Percentiles rank a stretch among this genome's conserved stretches.
These are phyloP conservation scores for Drosophila biarmipes DNA, from an alignment of 1,140 invertebrate genomes.

Conservation along the genomic window DNA sequence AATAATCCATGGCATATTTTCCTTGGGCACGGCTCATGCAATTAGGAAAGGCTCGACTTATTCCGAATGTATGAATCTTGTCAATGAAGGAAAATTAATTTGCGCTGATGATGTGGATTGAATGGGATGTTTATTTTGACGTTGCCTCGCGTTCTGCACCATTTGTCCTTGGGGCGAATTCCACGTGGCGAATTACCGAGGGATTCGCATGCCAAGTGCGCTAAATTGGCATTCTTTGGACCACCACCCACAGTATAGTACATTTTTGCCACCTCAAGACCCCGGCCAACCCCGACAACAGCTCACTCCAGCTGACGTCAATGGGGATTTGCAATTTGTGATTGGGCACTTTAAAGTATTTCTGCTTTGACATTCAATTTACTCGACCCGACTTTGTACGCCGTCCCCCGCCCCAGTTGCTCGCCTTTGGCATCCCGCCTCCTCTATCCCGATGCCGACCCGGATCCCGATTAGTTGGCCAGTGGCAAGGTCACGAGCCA, in stretches of 20 bases:
- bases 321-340: conserved; percentile 41
- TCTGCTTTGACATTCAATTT: conserved; percentile 41
- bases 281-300: neutral
- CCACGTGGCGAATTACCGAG: conserved; percentile 24
- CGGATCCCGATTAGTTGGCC: conserved; percentile 12
- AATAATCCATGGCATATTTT: neutral
- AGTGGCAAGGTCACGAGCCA: conserved; percentile 54
- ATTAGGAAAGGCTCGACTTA: conserved; percentile 11
- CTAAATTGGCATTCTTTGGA: conserved; percentile 23
- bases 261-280: conserved; percentile 1
- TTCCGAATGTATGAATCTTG: neutral
- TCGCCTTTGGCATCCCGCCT: conserved; percentile 15
- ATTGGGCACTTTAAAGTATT: conserved; percentile 42
- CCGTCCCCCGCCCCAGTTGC: neutral
- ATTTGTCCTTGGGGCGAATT: conserved; percentile 31
- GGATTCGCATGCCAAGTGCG: conserved; percentile 38
- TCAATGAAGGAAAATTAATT: conserved; percentile 2
- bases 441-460: neutral
- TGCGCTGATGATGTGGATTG: conserved; percentile 2
- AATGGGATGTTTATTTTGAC: conserved; percentile 4
- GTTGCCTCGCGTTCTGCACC: conserved; percentile 3
- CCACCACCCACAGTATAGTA: conserved; percentile 7
- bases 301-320: conserved; percentile 38
- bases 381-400: conserved; percentile 15
- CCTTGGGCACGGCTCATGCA: neutral